Evolutionary conservation across 2,797 vertebrate species (phyloP), one percentile per base, ranked within the genome.

Genomic region (Enteromius radiatus): DNA sequence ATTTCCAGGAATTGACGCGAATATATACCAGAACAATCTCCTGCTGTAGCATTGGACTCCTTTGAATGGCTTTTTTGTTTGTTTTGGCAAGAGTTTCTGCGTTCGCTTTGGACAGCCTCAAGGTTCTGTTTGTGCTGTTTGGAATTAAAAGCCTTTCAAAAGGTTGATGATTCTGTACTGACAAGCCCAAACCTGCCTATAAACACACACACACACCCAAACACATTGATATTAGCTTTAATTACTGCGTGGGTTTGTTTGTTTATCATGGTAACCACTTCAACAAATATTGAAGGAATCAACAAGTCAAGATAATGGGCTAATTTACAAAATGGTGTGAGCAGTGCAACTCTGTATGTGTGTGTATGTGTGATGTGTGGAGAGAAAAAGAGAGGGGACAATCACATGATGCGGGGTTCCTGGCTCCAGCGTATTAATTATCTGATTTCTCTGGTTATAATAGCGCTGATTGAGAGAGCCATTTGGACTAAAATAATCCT

Each of bases 231-330:
- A 76, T 76, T 82, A 76, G 71, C 63, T 59, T n/a, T 82, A 82
- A 82, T 82, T 54, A 76, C 73, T 54, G 80, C 6, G 70, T 65
- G 80, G 80, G 80, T 49, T 74, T 81, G 80, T 81, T 76, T 76
- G 73, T 82, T 82, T 82, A 76, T 76, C 71, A 76, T 59, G 63
- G 36, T 82, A 76, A 82, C 73, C 71, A 76, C 81, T 82, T 76
- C 45, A 76, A 75, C 73, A 76, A 68, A 76, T 76, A 82, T 68
- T 82, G 81, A 82, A 76, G 63, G 73, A 82, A 82, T 82, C 71
- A 82, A 82, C 71, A 82, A 76, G 63, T 76, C 71, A 82, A 82
- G 73, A 82, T 82, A 82, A 82, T 76, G 73, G 81, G 81, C 73
- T 82, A 76, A 82, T 82, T 82, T 82, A 54, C 81, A 56, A 82